Percentiles rank a stretch among this genome's conserved stretches.
These are phyloP conservation scores for Plemyria rubiginata DNA, from an alignment of 2,888 invertebrate species.

Conservation along the genomic window DNA sequence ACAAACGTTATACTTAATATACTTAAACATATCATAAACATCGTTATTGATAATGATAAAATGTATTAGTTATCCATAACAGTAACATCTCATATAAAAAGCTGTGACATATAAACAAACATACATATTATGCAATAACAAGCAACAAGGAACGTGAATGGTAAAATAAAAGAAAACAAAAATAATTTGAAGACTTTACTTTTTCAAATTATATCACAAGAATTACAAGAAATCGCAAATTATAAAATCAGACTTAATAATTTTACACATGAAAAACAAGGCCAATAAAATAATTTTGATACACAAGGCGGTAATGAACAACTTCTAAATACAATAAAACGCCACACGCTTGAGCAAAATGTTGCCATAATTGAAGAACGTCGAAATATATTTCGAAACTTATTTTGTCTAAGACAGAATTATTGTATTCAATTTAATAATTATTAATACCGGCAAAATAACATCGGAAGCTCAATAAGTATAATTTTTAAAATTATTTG, in stretches of 20 bases:
- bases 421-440: conserved; percentile 63
- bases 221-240: conserved; percentile 75
- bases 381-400: conserved; percentile 52
- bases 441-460: conserved; percentile 67
- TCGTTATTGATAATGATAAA: conserved; percentile 48
- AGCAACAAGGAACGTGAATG: conserved; percentile 49
- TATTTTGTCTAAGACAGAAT: conserved; percentile 70
- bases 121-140: conserved; percentile 45
- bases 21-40: conserved; percentile 61
- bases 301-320: conserved; percentile 28
- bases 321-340: conserved; percentile 48
- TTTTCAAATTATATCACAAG: conserved; percentile 73
- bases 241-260: conserved; percentile 66
- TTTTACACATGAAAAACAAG: conserved; percentile 52
- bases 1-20: conserved; percentile 49
- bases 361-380: conserved; percentile 69
- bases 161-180: conserved; percentile 70
- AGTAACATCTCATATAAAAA: conserved; percentile 66
- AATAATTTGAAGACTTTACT: conserved; percentile 71
- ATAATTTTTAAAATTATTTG: conserved; percentile 50
- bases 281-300: conserved; percentile 45
- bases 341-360: conserved; percentile 73
- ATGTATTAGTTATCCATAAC: conserved; percentile 50
- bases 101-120: conserved; percentile 62
- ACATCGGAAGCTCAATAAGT: conserved; percentile 70